Evolutionary conservation across 2,797 vertebrate species (phyloP).

Genomic region (Pangasius djambal): DNA sequence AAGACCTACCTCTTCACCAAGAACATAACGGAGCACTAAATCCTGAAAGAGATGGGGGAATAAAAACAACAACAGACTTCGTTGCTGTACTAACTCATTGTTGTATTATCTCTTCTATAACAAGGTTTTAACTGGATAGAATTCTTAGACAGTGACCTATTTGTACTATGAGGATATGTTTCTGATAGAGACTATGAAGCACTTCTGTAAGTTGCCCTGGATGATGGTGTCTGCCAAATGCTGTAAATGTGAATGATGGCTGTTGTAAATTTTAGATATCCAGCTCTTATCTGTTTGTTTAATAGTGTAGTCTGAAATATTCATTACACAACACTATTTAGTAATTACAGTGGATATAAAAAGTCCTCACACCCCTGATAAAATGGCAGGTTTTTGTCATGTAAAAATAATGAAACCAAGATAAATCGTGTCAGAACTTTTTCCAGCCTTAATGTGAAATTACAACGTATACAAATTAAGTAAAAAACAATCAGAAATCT

Average conservation of each 20-base stretch:
- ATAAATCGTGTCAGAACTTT: too few relatives aligned
- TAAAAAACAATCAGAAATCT: too few relatives aligned
- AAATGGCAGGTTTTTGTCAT: too few relatives aligned
- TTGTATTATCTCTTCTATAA: slow-evolving; percentile 5
- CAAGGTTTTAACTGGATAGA: background rate
- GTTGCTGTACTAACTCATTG: background rate
- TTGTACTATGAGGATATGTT: background rate
- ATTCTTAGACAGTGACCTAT: slow-evolving; percentile 11
- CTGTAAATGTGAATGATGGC: slow-evolving; percentile 14
- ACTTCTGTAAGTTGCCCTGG: background rate
- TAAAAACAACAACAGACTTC: background rate
- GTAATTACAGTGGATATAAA: background rate
- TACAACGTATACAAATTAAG: too few relatives aligned
- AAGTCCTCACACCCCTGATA: too few relatives aligned
- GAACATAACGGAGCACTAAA: background rate
- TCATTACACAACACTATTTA: background rate
- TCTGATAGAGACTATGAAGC: slow-evolving; percentile 9
- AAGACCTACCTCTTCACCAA: background rate
- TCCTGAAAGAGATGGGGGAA: background rate
- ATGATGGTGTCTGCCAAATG: background rate
- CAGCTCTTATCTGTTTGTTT: background rate
- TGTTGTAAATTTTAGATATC: slow-evolving; percentile 1
- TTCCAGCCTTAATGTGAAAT: too few relatives aligned
- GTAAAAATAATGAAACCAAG: too few relatives aligned
- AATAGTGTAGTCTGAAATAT: background rate